Percentiles rank a stretch among this genome's conserved stretches.
phyloP scores from a whole-genome alignment of 2,113 vertebrate genomes.

The Caretta caretta region DNA sequence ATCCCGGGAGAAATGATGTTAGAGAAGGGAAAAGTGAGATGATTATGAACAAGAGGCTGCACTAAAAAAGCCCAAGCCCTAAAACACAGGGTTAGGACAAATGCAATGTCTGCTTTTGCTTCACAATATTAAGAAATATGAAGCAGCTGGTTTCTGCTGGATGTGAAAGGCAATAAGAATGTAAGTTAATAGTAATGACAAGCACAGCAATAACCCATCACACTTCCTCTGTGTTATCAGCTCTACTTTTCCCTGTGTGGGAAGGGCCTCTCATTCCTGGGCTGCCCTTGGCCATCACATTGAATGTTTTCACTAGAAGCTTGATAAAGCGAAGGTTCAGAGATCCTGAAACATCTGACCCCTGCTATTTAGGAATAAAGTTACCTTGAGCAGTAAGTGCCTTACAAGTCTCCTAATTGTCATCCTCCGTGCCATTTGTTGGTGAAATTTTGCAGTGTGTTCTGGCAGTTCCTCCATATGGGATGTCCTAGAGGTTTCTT shows the following conservation, averaged over 20 bases:
- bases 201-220: conserved; percentile 28
- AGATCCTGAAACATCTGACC: neutral
- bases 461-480: neutral
- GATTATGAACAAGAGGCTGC: neutral
- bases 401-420: neutral
- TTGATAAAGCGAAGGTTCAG: neutral
- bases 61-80: neutral
- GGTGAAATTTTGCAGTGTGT: neutral
- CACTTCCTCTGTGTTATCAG: neutral
- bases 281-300: rapidly evolving
- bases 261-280: neutral
- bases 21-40: neutral
- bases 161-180: neutral
- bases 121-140: conserved; percentile 4
- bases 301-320: neutral
- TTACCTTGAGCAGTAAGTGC: neutral
- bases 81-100: neutral
- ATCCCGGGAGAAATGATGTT: neutral
- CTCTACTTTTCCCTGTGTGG: neutral
- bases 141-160: neutral
- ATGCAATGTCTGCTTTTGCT: neutral
- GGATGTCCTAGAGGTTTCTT: neutral
- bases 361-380: neutral
- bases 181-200: conserved; percentile 21
- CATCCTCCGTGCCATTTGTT: neutral